Evolutionary conservation across 1,140 invertebrate genomes (phyloP).

Genomic region (Heliothis virescens): DNA sequence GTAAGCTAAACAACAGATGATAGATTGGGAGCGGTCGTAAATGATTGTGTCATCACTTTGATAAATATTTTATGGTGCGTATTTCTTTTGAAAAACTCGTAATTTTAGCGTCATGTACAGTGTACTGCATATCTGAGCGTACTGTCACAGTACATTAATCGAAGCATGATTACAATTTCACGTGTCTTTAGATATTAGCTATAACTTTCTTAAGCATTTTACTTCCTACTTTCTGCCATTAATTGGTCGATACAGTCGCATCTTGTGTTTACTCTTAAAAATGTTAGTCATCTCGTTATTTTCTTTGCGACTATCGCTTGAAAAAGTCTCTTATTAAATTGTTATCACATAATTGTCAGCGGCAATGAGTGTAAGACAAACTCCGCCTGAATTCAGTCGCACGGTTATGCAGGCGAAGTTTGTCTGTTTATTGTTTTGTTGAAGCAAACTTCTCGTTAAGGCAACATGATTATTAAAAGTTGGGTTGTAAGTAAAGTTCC

Average conservation of each 20-base stretch:
- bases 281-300: slow-evolving; percentile 6
- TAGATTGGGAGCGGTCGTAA: no score
- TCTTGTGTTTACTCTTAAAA: slow-evolving; percentile 1
- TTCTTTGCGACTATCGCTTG: slow-evolving; percentile 8
- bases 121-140: background rate
- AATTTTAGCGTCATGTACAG: background rate
- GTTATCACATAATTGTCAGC: slow-evolving; percentile 23
- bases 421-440: no score
- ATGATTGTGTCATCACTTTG: no score
- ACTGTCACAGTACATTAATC: slow-evolving; percentile 1
- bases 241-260: background rate
- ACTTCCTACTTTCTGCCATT: slow-evolving; percentile 22
- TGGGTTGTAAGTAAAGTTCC: no score
- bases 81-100: background rate
- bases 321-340: slow-evolving; percentile 15
- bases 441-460: no score
- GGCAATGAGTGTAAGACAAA: background rate
- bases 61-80: background rate
- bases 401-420: no score
- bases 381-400: no score
- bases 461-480: no score
- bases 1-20: no score
- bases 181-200: background rate
- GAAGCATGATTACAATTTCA: background rate
- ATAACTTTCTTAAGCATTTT: slow-evolving; percentile 7